Evolutionary conservation across 1,140 invertebrate species (phyloP).

Genomic region (Neodiprion virginianus): DNA sequence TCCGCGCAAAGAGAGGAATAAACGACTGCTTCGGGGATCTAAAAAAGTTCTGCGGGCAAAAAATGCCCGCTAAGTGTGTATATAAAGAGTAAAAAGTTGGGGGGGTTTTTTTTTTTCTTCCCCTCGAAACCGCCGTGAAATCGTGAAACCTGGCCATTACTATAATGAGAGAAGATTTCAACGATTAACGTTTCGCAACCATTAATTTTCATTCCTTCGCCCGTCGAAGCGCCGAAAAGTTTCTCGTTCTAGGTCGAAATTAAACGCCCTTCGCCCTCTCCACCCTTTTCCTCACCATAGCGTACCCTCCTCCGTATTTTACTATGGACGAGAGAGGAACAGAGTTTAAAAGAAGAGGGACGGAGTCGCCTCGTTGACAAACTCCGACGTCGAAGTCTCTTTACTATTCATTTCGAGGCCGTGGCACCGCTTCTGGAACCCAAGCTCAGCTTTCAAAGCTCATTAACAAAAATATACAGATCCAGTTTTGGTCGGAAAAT

Average conservation of each 20-base stretch:
- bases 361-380: neutral
- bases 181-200: constrained; percentile 3
- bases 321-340: neutral
- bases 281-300: neutral
- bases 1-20: too few species aligned
- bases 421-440: neutral
- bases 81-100: neutral
- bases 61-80: neutral
- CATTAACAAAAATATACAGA: neutral
- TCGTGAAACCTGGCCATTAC: constrained; percentile 5
- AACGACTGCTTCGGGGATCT: too few species aligned
- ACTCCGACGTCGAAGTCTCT: neutral
- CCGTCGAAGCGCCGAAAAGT: neutral
- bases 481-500: too few species aligned
- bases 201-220: constrained; percentile 15
- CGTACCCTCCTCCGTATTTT: neutral
- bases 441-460: neutral
- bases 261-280: neutral
- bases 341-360: too few species aligned
- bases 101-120: neutral
- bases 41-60: neutral
- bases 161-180: constrained; percentile 13
- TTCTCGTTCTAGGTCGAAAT: constrained; percentile 9
- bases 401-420: constrained; percentile 1
- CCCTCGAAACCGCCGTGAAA: neutral